A percentile compares a stretch with the other conserved stretches of the same genome.
phyloP scores from a whole-genome alignment of 1,140 invertebrate genomes.

The Ostrea denselamellosa region DNA sequence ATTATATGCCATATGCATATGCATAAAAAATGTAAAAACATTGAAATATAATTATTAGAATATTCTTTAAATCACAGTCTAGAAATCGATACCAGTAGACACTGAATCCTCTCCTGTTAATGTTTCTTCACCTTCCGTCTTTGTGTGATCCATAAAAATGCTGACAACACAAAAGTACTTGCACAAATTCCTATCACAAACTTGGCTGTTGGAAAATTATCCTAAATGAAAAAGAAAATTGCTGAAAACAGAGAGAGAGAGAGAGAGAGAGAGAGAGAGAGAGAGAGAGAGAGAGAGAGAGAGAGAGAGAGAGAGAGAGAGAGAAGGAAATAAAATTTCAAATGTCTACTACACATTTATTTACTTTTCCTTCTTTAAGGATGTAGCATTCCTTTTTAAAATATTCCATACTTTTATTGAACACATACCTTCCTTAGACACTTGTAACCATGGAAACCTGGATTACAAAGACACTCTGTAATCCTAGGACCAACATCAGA shows the following conservation, averaged over 20 bases:
- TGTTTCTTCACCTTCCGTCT: constrained; percentile 54
- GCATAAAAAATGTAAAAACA: too few species aligned
- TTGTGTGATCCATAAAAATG: constrained; percentile 65
- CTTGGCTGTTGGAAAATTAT: constrained; percentile 62
- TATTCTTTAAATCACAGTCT: not conserved
- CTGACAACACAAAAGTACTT: constrained; percentile 60
- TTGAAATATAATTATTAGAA: not conserved
- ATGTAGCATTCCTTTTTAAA: not conserved
- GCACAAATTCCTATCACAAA: constrained; percentile 62
- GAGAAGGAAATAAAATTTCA: too few species aligned
- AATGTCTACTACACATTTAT: too few species aligned
- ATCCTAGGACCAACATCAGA: constrained; percentile 63
- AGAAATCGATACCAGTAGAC: not conserved
- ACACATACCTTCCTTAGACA: constrained; percentile 70
- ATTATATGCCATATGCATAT: too few species aligned
- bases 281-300: not conserved
- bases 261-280: not conserved
- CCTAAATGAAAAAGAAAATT: constrained; percentile 57
- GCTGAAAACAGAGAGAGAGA: not conserved
- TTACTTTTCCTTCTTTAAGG: not conserved
- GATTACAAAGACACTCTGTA: constrained; percentile 68
- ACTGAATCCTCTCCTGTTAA: not conserved
- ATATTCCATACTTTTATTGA: not conserved
- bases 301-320: not conserved
- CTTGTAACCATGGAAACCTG: constrained; percentile 75